A percentile compares a stretch with the other conserved stretches of the same genome.
Conservation (phyloP, 2,797 vertebrate genomes). For the Anguilla marmorata region DNA sequence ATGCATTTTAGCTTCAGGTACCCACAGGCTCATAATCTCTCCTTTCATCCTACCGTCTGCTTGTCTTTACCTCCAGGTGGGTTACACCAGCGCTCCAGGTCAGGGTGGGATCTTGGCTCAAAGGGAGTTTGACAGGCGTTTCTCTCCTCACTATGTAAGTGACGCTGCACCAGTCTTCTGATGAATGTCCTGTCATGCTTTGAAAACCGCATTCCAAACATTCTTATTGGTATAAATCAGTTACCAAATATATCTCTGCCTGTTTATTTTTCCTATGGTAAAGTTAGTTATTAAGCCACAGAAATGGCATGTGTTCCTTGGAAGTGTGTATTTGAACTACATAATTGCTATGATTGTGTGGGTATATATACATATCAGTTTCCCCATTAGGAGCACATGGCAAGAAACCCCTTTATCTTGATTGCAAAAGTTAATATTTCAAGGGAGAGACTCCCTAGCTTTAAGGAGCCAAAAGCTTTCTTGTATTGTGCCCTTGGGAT, state of each 20-base stretch:
- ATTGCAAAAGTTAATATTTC: no score
- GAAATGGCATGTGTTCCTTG: no score
- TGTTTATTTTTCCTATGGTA: no score
- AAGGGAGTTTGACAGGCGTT: constrained; percentile 90
- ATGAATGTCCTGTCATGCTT: neutral
- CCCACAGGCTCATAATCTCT: neutral
- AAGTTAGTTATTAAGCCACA: no score
- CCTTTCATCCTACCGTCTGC: neutral
- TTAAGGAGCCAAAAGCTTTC: no score
- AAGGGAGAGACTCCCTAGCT: no score
- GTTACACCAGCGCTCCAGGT: constrained; percentile 92
- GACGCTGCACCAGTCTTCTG: neutral
- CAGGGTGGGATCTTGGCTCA: constrained; percentile 95
- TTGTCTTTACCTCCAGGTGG: constrained; percentile 69
- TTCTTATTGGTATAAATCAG: no score
- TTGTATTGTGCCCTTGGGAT: no score
- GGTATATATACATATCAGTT: neutral
- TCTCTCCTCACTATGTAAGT: constrained; percentile 96
- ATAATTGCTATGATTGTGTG: no score
- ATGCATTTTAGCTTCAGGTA: neutral
- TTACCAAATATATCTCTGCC: no score
- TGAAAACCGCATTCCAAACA: neutral
- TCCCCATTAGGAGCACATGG: neutral
- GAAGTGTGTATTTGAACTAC: no score
- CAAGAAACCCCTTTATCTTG: no score